Evolutionary conservation across 2,113 vertebrate species (phyloP).

Genomic region (Agapornis roseicollis): DNA sequence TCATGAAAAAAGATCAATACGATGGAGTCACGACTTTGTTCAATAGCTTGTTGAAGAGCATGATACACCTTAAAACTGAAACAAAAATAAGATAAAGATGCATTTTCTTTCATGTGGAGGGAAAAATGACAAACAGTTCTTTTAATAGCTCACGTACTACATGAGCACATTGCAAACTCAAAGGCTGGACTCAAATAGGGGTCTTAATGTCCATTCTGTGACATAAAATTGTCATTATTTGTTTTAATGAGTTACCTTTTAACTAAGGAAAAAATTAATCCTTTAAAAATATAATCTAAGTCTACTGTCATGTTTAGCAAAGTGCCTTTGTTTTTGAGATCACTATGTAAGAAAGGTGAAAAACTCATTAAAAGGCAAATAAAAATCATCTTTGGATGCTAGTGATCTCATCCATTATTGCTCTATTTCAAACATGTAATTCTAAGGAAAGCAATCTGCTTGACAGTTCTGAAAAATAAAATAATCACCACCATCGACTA

Average conservation of each 20-base stretch:
- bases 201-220: neutral
- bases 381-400: neutral
- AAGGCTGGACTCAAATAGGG: neutral
- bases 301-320: neutral
- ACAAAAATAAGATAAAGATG: neutral
- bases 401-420: neutral
- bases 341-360: neutral
- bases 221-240: neutral
- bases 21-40: constrained; percentile 89
- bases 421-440: neutral
- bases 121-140: neutral
- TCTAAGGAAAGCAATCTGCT: neutral
- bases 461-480: neutral
- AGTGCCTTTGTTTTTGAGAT: neutral
- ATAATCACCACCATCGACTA: neutral
- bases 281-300: neutral
- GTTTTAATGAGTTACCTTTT: neutral
- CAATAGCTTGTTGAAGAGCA: constrained; percentile 89
- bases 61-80: constrained; percentile 90
- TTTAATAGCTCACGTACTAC: neutral
- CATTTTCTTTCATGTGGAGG: neutral
- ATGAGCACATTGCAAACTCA: neutral
- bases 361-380: neutral
- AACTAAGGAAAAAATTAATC: neutral
- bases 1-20: constrained; percentile 90